Percentiles rank a stretch among this genome's conserved stretches.
phyloP scores from a whole-genome alignment of 1,140 invertebrate species.

The Euura lappo region DNA sequence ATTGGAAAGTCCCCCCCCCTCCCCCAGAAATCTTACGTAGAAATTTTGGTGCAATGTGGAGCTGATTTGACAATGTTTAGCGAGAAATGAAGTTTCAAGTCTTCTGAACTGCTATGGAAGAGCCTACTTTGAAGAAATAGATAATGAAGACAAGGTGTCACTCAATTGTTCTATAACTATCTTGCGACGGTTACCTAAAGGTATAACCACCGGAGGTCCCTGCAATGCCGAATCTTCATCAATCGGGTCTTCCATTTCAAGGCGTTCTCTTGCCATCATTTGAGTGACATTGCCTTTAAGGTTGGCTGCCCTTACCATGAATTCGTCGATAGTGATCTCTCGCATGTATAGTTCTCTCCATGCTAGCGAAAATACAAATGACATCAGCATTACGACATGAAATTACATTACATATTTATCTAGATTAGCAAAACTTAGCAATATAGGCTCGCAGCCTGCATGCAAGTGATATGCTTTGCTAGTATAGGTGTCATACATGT shows the following conservation, averaged over 20 bases:
- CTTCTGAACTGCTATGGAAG: not conserved
- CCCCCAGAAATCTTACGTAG: too few relatives aligned
- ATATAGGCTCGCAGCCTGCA: too few relatives aligned
- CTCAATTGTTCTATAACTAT: not conserved
- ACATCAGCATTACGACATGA: not conserved
- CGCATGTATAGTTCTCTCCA: constrained; percentile 14
- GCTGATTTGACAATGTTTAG: too few relatives aligned
- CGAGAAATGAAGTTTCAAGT: not conserved
- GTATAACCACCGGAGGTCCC: constrained; percentile 8
- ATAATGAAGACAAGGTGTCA: not conserved
- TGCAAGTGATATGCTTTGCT: not conserved
- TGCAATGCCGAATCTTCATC: not conserved
- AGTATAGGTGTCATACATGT: not conserved
- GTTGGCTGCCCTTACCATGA: constrained; percentile 13
- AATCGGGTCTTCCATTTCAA: not conserved
- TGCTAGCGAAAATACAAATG: constrained; percentile 1
- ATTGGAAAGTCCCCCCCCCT: too few relatives aligned
- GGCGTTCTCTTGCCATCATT: not conserved
- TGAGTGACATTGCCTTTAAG: constrained; percentile 12
- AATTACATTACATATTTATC: not conserved
- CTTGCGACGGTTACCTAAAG: constrained; percentile 8
- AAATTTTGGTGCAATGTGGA: too few relatives aligned
- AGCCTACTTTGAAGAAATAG: not conserved
- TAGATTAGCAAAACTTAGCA: not conserved
- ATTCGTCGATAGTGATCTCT: not conserved